A percentile compares a stretch with the other conserved stretches of the same genome.
phyloP scores from a whole-genome alignment of 2,113 vertebrate genomes.

The Takifugu flavidus region DNA sequence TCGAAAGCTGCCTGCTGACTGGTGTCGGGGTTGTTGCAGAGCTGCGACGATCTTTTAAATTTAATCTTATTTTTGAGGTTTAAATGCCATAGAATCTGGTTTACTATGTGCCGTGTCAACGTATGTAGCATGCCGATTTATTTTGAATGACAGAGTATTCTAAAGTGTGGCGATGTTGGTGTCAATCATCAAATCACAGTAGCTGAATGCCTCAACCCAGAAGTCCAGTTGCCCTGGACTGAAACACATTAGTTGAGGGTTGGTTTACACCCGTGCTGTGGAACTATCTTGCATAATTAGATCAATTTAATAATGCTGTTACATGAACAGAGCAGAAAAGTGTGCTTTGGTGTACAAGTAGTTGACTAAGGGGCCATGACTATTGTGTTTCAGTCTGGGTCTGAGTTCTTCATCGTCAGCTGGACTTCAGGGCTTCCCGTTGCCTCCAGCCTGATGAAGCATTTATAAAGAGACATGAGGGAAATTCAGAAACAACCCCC shows the following conservation, averaged over 20 bases:
- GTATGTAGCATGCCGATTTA: no score
- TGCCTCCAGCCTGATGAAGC: slow-evolving; percentile 48
- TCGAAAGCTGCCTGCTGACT: slow-evolving; percentile 41
- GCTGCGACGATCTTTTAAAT: slow-evolving; percentile 2
- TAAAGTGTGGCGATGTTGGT: no score
- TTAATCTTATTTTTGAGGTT: not conserved
- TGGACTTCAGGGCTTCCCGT: slow-evolving; percentile 7
- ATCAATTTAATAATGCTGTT: no score
- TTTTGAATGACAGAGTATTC: no score
- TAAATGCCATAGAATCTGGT: no score
- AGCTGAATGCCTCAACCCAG: no score
- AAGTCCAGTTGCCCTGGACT: no score
- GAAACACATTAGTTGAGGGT: no score
- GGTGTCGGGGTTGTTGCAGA: slow-evolving; percentile 22
- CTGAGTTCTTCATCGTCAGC: slow-evolving; percentile 42
- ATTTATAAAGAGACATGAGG: slow-evolving; percentile 55
- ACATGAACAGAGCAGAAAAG: slow-evolving; percentile 21
- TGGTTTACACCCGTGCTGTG: no score
- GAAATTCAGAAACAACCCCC: slow-evolving; percentile 64
- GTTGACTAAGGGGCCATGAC: slow-evolving; percentile 32
- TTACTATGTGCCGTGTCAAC: no score
- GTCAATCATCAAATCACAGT: no score
- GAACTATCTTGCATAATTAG: no score
- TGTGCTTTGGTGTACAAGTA: slow-evolving; percentile 8
- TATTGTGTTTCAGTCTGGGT: slow-evolving; percentile 44